Evolutionary conservation across 2,888 invertebrate species (phyloP).

Genomic region (Tuberolachnus salignus): DNA sequence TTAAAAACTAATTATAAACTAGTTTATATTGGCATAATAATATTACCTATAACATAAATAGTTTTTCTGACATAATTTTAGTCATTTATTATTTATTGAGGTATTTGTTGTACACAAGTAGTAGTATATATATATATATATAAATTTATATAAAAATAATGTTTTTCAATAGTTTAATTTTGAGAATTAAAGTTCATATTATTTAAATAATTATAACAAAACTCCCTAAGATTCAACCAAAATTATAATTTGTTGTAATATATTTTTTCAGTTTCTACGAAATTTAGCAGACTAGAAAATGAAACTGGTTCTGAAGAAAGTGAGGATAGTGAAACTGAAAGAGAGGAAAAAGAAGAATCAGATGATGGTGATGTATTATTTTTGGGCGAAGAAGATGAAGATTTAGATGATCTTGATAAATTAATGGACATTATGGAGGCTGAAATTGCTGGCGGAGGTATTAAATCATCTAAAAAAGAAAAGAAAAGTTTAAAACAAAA

Average conservation of each 20-base stretch:
- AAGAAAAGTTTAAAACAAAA: slow-evolving; percentile 39
- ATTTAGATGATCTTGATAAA: slow-evolving; percentile 52
- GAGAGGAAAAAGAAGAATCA: slow-evolving; percentile 41
- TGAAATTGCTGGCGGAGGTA: slow-evolving; percentile 44
- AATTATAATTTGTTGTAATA: background rate
- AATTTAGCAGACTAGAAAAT: slow-evolving; percentile 52
- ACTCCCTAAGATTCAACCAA: background rate
- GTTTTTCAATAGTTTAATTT: too few relatives aligned
- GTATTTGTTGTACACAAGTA: too few relatives aligned
- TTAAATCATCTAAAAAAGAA: slow-evolving; percentile 43
- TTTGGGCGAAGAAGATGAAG: slow-evolving; percentile 52
- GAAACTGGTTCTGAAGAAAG: slow-evolving; percentile 52
- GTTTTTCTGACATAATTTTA: too few relatives aligned
- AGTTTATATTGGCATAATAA: too few relatives aligned
- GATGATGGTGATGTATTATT: slow-evolving; percentile 52
- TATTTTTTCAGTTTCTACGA: slow-evolving; percentile 47
- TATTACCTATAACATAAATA: too few relatives aligned
- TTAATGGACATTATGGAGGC: slow-evolving; percentile 55
- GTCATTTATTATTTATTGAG: too few relatives aligned
- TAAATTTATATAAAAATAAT: too few relatives aligned
- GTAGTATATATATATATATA: too few relatives aligned
- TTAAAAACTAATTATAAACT: too few relatives aligned
- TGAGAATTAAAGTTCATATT: background rate
- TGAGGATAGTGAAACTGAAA: slow-evolving; percentile 27
- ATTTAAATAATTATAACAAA: background rate